Evolutionary conservation across 2,113 vertebrate species (phyloP), one percentile per base, ranked within the genome.

Genomic region (Petroica traversi): DNA sequence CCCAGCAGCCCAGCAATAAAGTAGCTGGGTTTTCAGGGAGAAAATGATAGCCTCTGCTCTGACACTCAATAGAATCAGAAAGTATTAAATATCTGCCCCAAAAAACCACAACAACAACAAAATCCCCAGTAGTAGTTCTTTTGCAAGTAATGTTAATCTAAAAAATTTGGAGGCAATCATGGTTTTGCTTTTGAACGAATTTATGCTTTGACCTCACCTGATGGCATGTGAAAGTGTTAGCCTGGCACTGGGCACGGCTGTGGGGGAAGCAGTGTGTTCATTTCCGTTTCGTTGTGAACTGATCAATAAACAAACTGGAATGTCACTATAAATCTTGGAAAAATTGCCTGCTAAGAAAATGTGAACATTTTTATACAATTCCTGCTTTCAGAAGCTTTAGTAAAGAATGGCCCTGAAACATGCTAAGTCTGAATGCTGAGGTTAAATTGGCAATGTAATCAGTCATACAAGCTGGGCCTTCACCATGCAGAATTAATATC

Each of bases 231-330:
- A 9, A 11, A 51, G 63, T 17, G 33, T 51, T 73, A 92, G 43
- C 64, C 91, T 94, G 83, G 94, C 71, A 15, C 36, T 6, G 68
- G 78, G 84, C 13, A 24, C 2, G 17, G 69, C 69, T 61, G 79
- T 54, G 31, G 46, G 93, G 92, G 82, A 92, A 93, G 90, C 38
- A n/a, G 80, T 12, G 73, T 48, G 43, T 36, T 96, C 54, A 92
- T 96, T 91, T 92, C 88, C 13, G 1, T 87, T 94, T 73, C 3
- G 8, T 85, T 83, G 64, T 59, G 91, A 85, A 76, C 71, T 72
- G 57, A 66, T 96, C 46, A 1, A 91, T 96, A 92, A 96, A 96
- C 94, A 97, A 97, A 90, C 76, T 36, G 26, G 48, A 77, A 88
- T 49, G 89, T 71, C 85, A 33, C 64, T 92, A 81, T 91, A 92